phyloP scores from a whole-genome alignment of 2,797 vertebrate genomes.

The Malurus leucopterus region DNA sequence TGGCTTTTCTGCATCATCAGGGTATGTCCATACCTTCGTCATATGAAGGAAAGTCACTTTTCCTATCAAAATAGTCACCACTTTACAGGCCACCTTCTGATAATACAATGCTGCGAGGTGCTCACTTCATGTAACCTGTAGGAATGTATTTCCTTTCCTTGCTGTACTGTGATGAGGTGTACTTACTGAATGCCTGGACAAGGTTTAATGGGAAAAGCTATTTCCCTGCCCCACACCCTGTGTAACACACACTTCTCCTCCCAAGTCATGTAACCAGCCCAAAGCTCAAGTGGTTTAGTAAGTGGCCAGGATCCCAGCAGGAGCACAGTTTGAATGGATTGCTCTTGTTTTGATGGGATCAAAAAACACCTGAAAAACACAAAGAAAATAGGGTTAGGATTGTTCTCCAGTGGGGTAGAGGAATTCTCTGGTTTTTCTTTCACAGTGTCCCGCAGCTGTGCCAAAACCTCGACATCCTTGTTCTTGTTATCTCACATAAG shows the following conservation, averaged over 20 bases:
- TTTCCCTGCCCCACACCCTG: not conserved
- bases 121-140: not conserved
- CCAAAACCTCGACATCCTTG: not conserved
- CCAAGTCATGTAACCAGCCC: not conserved
- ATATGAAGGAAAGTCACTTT: not conserved
- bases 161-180: not conserved
- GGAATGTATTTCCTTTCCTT: not conserved
- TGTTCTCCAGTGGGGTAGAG: not conserved
- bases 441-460: not conserved
- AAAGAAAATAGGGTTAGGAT: not conserved
- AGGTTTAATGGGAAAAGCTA: not conserved
- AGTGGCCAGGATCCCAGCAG: not conserved
- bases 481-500: not conserved
- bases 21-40: not conserved
- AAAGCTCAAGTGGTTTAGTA: not conserved
- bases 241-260: not conserved
- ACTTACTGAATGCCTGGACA: not conserved
- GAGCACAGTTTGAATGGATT: not conserved
- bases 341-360: constrained; percentile 5
- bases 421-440: not conserved
- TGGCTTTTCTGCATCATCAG: not conserved
- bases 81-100: not conserved
- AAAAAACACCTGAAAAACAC: not conserved
- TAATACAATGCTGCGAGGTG: not conserved
- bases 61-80: not conserved